Conservation (phyloP, 2,113 vertebrate species). For the Cyprinodon variegatus region DNA sequence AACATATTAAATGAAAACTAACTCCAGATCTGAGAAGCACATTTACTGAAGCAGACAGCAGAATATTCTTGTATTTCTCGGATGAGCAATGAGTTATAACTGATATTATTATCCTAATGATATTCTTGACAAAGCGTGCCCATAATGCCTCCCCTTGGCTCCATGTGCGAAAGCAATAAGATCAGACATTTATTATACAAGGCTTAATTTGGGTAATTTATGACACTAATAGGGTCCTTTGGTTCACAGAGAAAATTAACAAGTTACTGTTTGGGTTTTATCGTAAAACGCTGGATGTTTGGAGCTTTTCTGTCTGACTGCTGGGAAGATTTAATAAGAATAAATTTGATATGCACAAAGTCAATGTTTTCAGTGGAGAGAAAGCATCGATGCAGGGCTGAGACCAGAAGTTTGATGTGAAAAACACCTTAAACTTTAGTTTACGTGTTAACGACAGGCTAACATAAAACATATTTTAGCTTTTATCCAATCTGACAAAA, state of each 20-base stretch:
- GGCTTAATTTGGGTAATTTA: neutral
- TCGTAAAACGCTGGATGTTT: neutral
- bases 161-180: neutral
- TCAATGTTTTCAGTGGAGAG: neutral
- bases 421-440: neutral
- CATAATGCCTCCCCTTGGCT: neutral
- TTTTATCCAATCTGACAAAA: neutral
- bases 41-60: neutral
- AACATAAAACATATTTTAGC: neutral
- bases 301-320: neutral
- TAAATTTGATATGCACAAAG: neutral
- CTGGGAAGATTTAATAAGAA: neutral
- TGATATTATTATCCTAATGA: neutral
- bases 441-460: neutral
- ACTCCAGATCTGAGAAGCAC: neutral
- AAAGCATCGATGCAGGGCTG: neutral
- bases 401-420: neutral
- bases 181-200: neutral
- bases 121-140: neutral
- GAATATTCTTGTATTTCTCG: neutral
- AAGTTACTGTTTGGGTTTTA: neutral
- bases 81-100: neutral
- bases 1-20: neutral
- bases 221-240: neutral
- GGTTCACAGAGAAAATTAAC: rapidly evolving